Evolutionary conservation across 2,797 vertebrate species (phyloP), one percentile per base, ranked within the genome.

Genomic region (Champsocephalus esox): DNA sequence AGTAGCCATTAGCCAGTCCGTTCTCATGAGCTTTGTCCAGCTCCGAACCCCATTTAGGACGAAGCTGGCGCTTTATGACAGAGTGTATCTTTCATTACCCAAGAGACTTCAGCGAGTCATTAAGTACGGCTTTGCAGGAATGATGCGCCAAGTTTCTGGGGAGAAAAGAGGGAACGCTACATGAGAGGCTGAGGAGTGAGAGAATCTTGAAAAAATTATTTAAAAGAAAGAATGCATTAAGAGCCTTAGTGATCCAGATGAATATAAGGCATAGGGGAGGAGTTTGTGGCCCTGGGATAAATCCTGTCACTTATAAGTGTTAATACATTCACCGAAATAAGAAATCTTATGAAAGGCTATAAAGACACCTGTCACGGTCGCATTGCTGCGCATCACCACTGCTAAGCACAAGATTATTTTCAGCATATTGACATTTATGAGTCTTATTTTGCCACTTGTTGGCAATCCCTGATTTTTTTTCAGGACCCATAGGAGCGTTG

Each of bases 1-100:
- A 87, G 72, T 4, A 21, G 71, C 71, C 71, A 87, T 91, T 92
- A 92, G 64, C 75, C 16, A 1, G 51, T 24, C 44, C 3, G 12
- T 84, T 84, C 79, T 34, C 52, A 13, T 6, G 71, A 75, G 87
- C 58, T 73, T 63, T 45, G 45, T 70, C 77, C 59, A 60, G 41
- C n/a, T 64, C 79, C 67, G 65, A 79, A 82, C 73, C 57, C 10
- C 46, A 41, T 68, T 79, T 63, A 77, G 72, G 59, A 72, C 61
- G 38, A 52, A 46, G 12, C 34, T 12, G 48, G 32, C 19, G 5
- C 61, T 66, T 80, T 56, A 75, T 77, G 74, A 71, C 67, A 48
- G 17, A 61, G 73, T 19, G 65, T 41, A 66, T 80, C 50, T 66
- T 58, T 85, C 68, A 73, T 81, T 79, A 79, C 70, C 55, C 81